Evolutionary conservation across 2,888 invertebrate species (phyloP), one percentile per base, ranked within the genome.

Genomic region (Leptogaster cylindrica): DNA sequence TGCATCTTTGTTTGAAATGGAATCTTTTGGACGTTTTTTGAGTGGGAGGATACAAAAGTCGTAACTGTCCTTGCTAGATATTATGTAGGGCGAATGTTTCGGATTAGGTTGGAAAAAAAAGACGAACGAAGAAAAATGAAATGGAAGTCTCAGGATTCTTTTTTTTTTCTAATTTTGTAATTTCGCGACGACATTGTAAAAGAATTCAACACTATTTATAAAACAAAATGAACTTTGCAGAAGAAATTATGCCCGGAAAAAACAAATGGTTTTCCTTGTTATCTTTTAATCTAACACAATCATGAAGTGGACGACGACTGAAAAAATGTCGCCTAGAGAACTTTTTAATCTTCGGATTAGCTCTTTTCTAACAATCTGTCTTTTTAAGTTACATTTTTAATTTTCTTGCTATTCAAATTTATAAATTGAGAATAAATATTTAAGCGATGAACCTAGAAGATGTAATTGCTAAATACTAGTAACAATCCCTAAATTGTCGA

Each of bases 261-360:
- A n/a, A n/a, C n/a, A n/a, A 36, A 23, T 41, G 3, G 7, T n/a
- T 16, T 36, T 41, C 18, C 18, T 2, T 55, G 55, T 55, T 55
- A 39, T 55, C 33, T 36, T 55, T 55, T 55, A 55, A 55, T 63
- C 3, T 50, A 25, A 6, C 27, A 14, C 50, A 50, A 50, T 48
- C 20, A 12, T 41, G 12, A n/a, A n/a, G 12, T 41, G 44, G 44
- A 6, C 44, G 20, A n/a, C n/a, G n/a, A n/a, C n/a, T n/a, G n/a
- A n/a, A n/a, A n/a, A n/a, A n/a, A n/a, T n/a, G n/a, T n/a, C n/a
- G n/a, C n/a, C n/a, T n/a, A n/a, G n/a, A n/a, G n/a, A n/a, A n/a
- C n/a, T n/a, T n/a, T n/a, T n/a, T n/a, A n/a, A n/a, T n/a, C n/a
- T n/a, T n/a, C n/a, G n/a, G n/a, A n/a, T n/a, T n/a, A n/a, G n/a